Base-by-base conservation (phyloP, 2,113 vertebrate genomes). In the Bubo blakistoni region DNA sequence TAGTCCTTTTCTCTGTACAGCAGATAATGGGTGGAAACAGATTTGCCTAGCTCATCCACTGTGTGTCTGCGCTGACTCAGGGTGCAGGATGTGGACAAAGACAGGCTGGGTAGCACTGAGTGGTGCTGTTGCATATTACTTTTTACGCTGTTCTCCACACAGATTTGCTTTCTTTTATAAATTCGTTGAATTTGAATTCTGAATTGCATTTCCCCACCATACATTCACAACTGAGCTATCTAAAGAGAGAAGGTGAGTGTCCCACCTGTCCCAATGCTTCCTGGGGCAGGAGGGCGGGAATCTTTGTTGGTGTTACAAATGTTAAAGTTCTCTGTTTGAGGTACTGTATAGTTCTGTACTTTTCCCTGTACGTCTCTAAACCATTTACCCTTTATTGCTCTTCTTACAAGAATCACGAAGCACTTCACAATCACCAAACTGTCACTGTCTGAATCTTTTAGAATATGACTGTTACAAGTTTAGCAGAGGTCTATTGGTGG, bases 301-400 rank as follows among this genome's bases (percentile, higher is more conserved):
- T 79, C 54, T 81, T 54, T 44, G 1, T 4, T 42, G 47, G 22
- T 34, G 32, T 38, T 59, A 67, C 4, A 72, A 71, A 85, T 0
- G 1, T 42, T 12, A 61, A 20, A 0, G 0, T 73, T 94, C n/a
- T 18, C 30, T 20, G 9, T 52, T 30, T 11, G 46, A 90, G 47
- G 46, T 85, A 27, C 16, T 71, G 16, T 58, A 22, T n/a, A 25
- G 16, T 72, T 86, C 44, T 69, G 6, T 67, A 47, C n/a, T 72
- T 67, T 65, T 29, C 27, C 8, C 19, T 26, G 17, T 54, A 74
- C 7, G 11, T 57, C 32, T 84, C 44, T 57, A 34, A 85, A 76
- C 15, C 7, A 30, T 65, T 70, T 79, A 65, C 25, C 9, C 22
- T 78, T 83, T 66, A 55, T 44, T 92, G 42, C 24, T 83, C 6